These are phyloP conservation scores for Sarcophaga caerulescens DNA, from an alignment of 2,888 invertebrate genomes.

Conservation along the genomic window DNA sequence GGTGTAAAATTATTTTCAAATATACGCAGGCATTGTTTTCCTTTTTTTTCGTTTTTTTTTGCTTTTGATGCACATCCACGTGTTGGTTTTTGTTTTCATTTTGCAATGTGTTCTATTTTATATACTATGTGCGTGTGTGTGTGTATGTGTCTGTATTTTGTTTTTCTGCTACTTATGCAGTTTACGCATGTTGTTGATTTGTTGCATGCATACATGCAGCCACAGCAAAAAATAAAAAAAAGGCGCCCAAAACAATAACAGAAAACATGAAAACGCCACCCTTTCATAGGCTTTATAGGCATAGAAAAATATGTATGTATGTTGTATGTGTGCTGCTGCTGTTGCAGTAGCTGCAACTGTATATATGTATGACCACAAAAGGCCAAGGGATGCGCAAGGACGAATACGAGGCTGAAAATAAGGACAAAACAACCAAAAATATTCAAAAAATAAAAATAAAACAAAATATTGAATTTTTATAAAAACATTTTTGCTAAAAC, in stretches of 20 bases:
- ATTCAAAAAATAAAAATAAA: conserved; percentile 68
- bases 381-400: conserved; percentile 65
- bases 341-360: conserved; percentile 51
- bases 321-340: conserved; percentile 39
- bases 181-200: conserved; percentile 68
- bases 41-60: too few relatives aligned
- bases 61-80: conserved; percentile 50
- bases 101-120: background rate
- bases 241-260: conserved; percentile 15
- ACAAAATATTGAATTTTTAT: conserved; percentile 68
- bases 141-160: background rate
- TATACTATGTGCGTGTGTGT: background rate
- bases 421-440: conserved; percentile 71
- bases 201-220: conserved; percentile 48
- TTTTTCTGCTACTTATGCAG: conserved; percentile 57
- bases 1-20: conserved; percentile 28
- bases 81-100: conserved; percentile 58
- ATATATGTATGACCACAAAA: conserved; percentile 54
- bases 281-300: conserved; percentile 8
- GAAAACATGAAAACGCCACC: conserved; percentile 20
- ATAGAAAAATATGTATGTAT: conserved; percentile 19
- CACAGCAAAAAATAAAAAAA: conserved; percentile 3
- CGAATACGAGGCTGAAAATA: conserved; percentile 66
- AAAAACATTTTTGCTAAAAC: conserved; percentile 69
- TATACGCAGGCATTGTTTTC: conserved; percentile 37